Percentiles rank a stretch among this genome's conserved stretches.
Conservation (phyloP, 2,113 vertebrate genomes). For the Crotalus horridus region DNA sequence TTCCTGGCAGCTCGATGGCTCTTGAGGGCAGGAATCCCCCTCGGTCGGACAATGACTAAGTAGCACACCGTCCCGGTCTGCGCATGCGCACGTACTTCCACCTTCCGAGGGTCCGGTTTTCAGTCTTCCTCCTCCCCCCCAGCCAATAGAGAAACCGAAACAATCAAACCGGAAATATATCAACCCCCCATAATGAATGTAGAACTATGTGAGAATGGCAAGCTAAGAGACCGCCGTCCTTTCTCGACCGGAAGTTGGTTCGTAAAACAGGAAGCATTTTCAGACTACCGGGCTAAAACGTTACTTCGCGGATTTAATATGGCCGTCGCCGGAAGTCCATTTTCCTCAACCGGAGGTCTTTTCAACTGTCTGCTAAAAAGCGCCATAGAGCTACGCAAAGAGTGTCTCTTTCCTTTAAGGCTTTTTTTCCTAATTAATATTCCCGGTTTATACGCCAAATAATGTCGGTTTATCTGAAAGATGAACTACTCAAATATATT, state of each 20-base stretch:
- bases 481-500: background rate
- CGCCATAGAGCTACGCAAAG: background rate
- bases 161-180: background rate
- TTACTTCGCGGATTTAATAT: background rate
- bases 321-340: background rate
- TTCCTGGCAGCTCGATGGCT: background rate
- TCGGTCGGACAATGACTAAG: too few relatives aligned
- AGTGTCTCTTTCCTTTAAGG: background rate
- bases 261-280: background rate
- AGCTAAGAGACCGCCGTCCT: background rate
- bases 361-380: too few relatives aligned
- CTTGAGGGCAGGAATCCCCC: background rate
- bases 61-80: background rate
- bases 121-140: accelerated
- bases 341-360: background rate
- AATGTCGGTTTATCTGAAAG: background rate
- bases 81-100: background rate
- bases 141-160: background rate
- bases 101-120: background rate
- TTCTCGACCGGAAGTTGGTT: background rate
- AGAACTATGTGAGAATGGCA: background rate
- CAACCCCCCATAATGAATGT: background rate
- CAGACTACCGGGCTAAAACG: accelerated
- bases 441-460: too few relatives aligned
- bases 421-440: background rate